Evolutionary conservation across 2,888 invertebrate species (phyloP).

Genomic region (Augochlorella aurata): DNA sequence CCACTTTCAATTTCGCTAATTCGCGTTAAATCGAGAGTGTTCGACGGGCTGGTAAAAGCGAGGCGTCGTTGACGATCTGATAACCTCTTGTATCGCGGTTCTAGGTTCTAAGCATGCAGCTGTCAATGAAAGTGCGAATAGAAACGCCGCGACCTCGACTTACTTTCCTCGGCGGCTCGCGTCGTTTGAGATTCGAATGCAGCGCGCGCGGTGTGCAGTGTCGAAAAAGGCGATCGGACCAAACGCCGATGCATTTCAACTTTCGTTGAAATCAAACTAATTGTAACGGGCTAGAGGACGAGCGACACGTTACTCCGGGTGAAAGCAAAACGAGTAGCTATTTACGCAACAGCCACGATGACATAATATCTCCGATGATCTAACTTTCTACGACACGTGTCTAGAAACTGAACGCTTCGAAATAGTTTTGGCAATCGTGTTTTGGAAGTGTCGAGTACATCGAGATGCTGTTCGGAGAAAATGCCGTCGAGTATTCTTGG

Average conservation of each 20-base stretch:
- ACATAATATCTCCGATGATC: slow-evolving; percentile 40
- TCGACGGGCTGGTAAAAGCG: neutral
- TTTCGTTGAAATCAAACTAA: neutral
- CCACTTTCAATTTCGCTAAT: too few relatives aligned
- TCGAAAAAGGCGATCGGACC: neutral
- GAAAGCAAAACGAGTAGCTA: slow-evolving; percentile 29
- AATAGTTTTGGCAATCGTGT: slow-evolving; percentile 6
- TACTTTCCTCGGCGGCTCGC: slow-evolving; percentile 57
- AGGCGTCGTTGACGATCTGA: neutral
- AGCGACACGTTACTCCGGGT: neutral
- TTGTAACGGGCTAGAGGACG: neutral
- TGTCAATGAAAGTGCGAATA: slow-evolving; percentile 69
- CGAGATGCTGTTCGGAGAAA: neutral
- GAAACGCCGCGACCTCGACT: slow-evolving; percentile 72
- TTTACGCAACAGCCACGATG: slow-evolving; percentile 28
- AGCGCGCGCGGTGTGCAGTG: slow-evolving; percentile 8
- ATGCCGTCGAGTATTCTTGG: neutral
- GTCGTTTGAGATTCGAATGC: slow-evolving; percentile 26
- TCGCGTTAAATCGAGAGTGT: neutral
- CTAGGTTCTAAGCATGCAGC: slow-evolving; percentile 23
- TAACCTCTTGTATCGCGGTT: neutral
- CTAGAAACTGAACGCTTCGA: slow-evolving; percentile 9
- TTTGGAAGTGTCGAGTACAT: neutral
- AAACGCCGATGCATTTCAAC: neutral
- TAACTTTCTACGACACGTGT: slow-evolving; percentile 42